A percentile compares a stretch with the other conserved stretches of the same genome.
These are phyloP conservation scores for Geococcyx californianus DNA, from an alignment of 2,113 vertebrate genomes.

Conservation along the genomic window DNA sequence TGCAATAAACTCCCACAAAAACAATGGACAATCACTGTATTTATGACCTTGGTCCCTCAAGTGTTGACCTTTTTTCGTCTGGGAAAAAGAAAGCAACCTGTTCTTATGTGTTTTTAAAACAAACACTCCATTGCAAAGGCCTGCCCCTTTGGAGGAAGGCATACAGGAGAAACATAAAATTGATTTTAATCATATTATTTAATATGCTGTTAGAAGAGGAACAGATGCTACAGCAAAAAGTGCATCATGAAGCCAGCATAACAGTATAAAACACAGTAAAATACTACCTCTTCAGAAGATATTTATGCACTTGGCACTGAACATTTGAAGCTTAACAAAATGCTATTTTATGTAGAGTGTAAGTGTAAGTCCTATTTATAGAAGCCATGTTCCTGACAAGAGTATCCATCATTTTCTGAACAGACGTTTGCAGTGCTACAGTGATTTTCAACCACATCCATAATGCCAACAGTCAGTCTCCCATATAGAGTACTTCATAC, in stretches of 20 bases:
- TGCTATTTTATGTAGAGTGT: neutral
- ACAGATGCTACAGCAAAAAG: slow-evolving; percentile 2
- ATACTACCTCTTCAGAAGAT: neutral
- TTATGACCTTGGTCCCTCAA: slow-evolving; percentile 17
- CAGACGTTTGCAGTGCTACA: neutral
- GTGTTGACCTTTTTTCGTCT: neutral
- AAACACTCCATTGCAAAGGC: neutral
- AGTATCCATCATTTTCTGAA: neutral
- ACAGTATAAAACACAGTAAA: neutral
- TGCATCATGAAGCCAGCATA: neutral
- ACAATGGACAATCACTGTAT: slow-evolving; percentile 10
- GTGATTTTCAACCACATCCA: neutral
- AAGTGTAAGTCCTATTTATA: neutral
- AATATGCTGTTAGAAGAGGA: neutral
- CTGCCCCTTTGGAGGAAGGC: neutral
- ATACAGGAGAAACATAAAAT: neutral
- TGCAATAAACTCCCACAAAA: slow-evolving; percentile 20
- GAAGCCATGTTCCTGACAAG: neutral
- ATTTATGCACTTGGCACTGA: neutral
- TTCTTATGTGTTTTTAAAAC: slow-evolving; percentile 19
- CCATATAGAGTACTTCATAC: neutral
- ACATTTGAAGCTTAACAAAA: neutral
- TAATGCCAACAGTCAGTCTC: neutral
- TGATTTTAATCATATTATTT: neutral
- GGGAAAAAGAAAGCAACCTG: slow-evolving; percentile 35